Conservation (phyloP, 2,888 invertebrate genomes). For the Drosophila emarginata region DNA sequence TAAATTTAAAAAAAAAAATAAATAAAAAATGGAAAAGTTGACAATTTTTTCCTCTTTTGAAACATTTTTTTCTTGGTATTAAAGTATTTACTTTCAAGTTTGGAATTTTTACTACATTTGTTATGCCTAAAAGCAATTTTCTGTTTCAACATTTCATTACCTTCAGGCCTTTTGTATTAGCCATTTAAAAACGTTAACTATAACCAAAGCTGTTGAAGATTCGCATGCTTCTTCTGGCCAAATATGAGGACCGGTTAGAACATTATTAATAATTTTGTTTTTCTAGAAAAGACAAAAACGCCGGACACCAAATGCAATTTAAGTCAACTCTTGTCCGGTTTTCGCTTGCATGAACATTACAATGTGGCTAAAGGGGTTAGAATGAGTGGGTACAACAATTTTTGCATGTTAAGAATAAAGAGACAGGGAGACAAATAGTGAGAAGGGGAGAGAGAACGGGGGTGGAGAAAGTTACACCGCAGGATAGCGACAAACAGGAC, state of each 20-base stretch:
- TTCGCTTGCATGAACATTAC: constrained; percentile 65
- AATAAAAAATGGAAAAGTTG: no score
- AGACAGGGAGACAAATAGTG: constrained; percentile 47
- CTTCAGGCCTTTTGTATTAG: no score
- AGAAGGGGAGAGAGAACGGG: constrained; percentile 11
- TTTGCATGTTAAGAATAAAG: constrained; percentile 62
- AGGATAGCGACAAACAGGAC: constrained; percentile 8
- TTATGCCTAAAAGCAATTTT: no score
- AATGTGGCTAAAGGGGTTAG: constrained; percentile 45
- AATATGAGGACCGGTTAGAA: not conserved
- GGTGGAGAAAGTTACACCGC: constrained; percentile 4
- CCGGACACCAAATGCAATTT: constrained; percentile 72
- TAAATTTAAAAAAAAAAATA: no score
- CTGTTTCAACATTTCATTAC: no score
- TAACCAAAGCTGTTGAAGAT: not conserved
- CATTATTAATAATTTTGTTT: constrained; percentile 1
- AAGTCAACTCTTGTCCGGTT: constrained; percentile 73
- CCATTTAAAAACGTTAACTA: no score
- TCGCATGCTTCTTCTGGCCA: no score
- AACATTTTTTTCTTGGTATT: no score
- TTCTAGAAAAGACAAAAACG: not conserved
- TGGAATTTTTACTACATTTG: no score
- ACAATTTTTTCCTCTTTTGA: no score
- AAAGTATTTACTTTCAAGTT: no score
- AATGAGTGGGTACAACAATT: constrained; percentile 50